These are phyloP conservation scores for Cryptocephalus moraei DNA, from an alignment of 2,888 invertebrate species.

Conservation along the genomic window DNA sequence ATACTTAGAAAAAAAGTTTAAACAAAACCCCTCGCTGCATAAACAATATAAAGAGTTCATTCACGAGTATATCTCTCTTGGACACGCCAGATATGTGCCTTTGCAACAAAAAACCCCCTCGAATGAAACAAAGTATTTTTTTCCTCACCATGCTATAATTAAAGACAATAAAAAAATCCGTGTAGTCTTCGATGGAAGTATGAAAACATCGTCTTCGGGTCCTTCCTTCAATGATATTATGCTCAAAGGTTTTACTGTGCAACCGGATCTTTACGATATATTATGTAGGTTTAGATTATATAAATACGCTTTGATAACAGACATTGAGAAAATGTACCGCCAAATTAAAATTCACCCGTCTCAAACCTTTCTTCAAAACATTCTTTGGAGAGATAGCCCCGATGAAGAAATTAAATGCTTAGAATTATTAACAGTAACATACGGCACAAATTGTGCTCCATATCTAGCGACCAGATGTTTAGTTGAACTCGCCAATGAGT, in stretches of 20 bases:
- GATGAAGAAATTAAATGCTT: not conserved
- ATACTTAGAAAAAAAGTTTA: too few relatives aligned
- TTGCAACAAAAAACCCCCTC: not conserved
- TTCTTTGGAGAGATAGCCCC: slow-evolving; percentile 1
- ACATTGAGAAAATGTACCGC: not conserved
- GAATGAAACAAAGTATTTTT: not conserved
- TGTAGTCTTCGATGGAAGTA: not conserved
- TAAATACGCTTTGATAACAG: slow-evolving; percentile 1
- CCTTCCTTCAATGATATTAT: slow-evolving; percentile 1
- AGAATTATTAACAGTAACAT: too few relatives aligned
- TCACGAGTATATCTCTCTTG: slow-evolving; percentile 1
- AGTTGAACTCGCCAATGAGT: too few relatives aligned
- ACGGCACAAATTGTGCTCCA: too few relatives aligned
- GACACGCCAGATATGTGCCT: not conserved
- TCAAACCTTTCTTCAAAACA: slow-evolving; percentile 1
- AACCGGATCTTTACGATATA: slow-evolving; percentile 2
- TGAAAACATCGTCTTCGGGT: slow-evolving; percentile 1
- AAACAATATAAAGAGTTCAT: slow-evolving; percentile 1
- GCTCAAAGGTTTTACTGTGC: not conserved
- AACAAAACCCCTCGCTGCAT: too few relatives aligned
- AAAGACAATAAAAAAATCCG: slow-evolving; percentile 1
- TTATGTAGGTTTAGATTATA: not conserved
- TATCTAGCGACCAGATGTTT: too few relatives aligned
- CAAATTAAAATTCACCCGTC: not conserved
- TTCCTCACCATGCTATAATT: not conserved